phyloP scores from a whole-genome alignment of 2,888 invertebrate genomes.

The Ceriagrion tenellum region DNA sequence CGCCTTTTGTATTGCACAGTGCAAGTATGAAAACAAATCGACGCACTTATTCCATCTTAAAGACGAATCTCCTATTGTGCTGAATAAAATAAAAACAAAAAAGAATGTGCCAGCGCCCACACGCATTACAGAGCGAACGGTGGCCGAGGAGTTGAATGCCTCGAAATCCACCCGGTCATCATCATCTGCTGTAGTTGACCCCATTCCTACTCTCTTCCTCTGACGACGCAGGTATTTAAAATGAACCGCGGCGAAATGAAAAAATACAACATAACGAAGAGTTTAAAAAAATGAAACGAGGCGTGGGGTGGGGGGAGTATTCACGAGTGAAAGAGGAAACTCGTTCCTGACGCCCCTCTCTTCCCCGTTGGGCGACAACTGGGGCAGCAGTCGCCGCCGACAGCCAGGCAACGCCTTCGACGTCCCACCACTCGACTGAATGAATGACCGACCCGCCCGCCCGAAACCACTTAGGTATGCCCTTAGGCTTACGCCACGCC shows the following conservation, averaged over 20 bases:
- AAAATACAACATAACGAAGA: background rate
- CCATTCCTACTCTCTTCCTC: background rate
- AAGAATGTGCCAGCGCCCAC: background rate
- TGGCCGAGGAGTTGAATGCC: background rate
- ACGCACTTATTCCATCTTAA: no score
- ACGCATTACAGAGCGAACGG: background rate
- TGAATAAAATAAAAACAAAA: background rate
- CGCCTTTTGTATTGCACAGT: no score
- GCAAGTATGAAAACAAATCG: no score
- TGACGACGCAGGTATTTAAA: conserved; percentile 2
- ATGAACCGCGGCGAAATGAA: background rate
- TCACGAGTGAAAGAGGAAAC: conserved; percentile 2
- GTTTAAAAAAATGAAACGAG: background rate
- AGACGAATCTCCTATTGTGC: background rate
- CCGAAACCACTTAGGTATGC: background rate
- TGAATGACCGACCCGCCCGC: background rate
- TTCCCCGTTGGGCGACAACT: conserved; percentile 6
- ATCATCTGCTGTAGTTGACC: background rate
- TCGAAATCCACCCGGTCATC: conserved; percentile 12
- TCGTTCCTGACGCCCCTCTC: background rate
- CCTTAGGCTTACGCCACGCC: no score
- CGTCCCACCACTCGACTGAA: no score
- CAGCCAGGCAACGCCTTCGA: background rate
- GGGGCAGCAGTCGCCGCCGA: background rate
- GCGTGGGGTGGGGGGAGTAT: background rate